phyloP scores from a whole-genome alignment of 64 coral and sea anemone species.

The Stichodactyla helianthus region DNA sequence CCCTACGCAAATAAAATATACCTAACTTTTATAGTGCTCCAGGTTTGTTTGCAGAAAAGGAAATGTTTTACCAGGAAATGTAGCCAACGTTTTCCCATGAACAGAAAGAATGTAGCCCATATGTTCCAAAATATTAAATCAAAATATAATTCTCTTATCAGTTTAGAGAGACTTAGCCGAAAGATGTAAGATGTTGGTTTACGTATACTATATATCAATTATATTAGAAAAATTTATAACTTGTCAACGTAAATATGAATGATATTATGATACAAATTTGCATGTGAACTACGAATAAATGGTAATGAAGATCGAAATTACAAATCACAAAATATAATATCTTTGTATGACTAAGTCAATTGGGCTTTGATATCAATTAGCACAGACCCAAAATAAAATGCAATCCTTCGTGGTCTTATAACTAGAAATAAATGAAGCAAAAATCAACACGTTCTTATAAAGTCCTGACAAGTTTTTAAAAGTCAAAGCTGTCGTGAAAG shows the following conservation, averaged over 20 bases:
- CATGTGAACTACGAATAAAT: not conserved
- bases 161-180: not conserved
- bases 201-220: not conserved
- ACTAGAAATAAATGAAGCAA: not conserved
- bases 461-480: not conserved
- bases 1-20: too few species aligned
- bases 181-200: not conserved
- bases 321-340: too few species aligned
- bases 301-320: not conserved
- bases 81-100: not conserved
- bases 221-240: not conserved
- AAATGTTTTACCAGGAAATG: too few species aligned
- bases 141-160: not conserved
- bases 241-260: not conserved
- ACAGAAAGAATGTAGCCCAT: not conserved
- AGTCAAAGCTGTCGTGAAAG: not conserved
- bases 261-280: not conserved
- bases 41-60: too few species aligned
- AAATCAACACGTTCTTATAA: not conserved
- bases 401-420: not conserved
- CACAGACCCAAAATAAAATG: not conserved
- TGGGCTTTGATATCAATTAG: not conserved
- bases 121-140: not conserved
- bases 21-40: too few species aligned
- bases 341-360: not conserved